Percentiles rank a stretch among this genome's conserved stretches.
Conservation (phyloP, 2,888 invertebrate species). For the Drosophila testacea region DNA sequence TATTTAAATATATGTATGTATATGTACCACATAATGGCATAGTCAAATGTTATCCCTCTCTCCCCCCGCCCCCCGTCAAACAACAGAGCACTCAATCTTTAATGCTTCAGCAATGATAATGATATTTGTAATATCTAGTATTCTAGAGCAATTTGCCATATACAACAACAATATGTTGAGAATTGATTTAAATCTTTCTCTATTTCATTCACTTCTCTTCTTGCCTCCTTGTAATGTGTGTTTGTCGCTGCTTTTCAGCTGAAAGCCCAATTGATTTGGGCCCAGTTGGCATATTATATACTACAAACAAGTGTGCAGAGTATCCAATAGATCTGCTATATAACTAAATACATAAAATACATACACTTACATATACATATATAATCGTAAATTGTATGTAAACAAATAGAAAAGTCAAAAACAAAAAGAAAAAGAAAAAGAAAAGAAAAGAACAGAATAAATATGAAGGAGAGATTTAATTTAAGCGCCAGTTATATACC, state of each 20-base stretch:
- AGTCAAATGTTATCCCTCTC: neutral
- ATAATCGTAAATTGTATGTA: conserved; percentile 28
- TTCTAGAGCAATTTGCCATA: conserved; percentile 35
- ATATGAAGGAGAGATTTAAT: conserved; percentile 11
- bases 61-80: neutral
- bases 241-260: conserved; percentile 27
- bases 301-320: conserved; percentile 19
- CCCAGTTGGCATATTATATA: conserved; percentile 8
- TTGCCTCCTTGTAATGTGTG: conserved; percentile 17
- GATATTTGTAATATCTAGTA: conserved; percentile 15
- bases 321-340: conserved; percentile 34
- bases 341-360: conserved; percentile 12
- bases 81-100: neutral
- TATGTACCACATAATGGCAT: conserved; percentile 9
- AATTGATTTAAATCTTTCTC: conserved; percentile 5
- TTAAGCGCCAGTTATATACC: conserved; percentile 41
- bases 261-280: conserved; percentile 13
- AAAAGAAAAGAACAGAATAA: neutral
- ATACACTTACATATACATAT: conserved; percentile 9
- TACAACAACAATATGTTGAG: conserved; percentile 7
- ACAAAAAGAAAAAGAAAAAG: neutral
- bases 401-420: conserved; percentile 3
- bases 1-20: neutral
- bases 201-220: conserved; percentile 7
- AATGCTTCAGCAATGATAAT: conserved; percentile 29